A percentile compares a stretch with the other conserved stretches of the same genome.
These are phyloP conservation scores for Dryomyza anilis DNA, from an alignment of 2,888 invertebrate genomes.

Conservation along the genomic window DNA sequence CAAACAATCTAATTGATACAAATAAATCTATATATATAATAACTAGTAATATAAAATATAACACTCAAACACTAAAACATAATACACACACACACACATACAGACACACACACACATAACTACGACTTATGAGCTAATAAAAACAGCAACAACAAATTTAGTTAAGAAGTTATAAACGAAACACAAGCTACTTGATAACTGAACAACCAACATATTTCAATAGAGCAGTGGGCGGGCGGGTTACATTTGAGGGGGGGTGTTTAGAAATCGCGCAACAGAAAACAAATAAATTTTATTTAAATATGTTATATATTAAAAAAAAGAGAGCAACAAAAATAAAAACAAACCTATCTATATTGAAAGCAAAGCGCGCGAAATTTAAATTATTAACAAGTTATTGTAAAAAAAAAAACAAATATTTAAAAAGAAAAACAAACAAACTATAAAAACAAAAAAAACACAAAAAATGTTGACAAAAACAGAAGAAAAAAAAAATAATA, in stretches of 20 bases:
- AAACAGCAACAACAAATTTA: conserved; percentile 16
- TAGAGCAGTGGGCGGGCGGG: neutral
- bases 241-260: too few species aligned
- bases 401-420: conserved; percentile 13
- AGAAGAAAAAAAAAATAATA: conserved; percentile 12
- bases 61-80: conserved; percentile 11
- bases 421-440: neutral
- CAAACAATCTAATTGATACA: conserved; percentile 23
- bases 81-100: conserved; percentile 17
- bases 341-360: too few species aligned
- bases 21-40: conserved; percentile 15
- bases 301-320: neutral
- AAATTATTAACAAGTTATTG: conserved; percentile 25
- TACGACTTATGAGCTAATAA: conserved; percentile 23
- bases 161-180: conserved; percentile 18
- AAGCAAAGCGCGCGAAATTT: conserved; percentile 6
- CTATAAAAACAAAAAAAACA: neutral
- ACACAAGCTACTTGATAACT: conserved; percentile 9
- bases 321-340: neutral
- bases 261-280: conserved; percentile 3
- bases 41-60: conserved; percentile 17
- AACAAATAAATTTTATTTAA: conserved; percentile 14
- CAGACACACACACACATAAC: conserved; percentile 24
- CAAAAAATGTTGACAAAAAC: conserved; percentile 21
- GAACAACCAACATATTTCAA: conserved; percentile 13